Conservation (phyloP, 2,888 invertebrate species). For the Oligia fasciuncula region DNA sequence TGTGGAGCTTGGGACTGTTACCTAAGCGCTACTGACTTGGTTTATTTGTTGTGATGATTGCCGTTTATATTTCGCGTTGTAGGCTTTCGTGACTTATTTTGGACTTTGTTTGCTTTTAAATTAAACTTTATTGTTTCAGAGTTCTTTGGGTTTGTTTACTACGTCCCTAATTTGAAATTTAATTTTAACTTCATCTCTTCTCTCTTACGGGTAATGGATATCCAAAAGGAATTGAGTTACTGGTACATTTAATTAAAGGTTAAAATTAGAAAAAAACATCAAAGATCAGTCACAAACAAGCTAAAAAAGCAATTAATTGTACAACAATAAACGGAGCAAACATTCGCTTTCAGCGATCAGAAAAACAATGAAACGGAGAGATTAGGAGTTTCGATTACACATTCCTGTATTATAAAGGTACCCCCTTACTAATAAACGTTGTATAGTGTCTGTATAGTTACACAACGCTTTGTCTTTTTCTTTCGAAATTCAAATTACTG, state of each 20-base stretch:
- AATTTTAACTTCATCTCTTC: background rate
- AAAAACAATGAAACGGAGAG: conserved; percentile 11
- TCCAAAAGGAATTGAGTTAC: too few relatives aligned
- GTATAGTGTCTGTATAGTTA: too few relatives aligned
- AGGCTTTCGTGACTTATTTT: background rate
- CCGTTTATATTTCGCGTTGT: background rate
- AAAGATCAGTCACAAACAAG: conserved; percentile 4
- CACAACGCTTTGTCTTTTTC: too few relatives aligned
- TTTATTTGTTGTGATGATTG: conserved; percentile 33
- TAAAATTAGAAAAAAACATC: background rate
- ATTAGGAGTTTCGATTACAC: conserved; percentile 9
- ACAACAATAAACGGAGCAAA: conserved; percentile 15
- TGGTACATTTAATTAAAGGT: background rate
- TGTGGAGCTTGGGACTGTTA: conserved; percentile 53
- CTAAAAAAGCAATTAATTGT: conserved; percentile 35
- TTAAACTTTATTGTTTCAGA: background rate
- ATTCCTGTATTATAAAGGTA: background rate
- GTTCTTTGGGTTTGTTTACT: background rate
- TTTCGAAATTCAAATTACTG: too few relatives aligned
- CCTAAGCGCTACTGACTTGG: conserved; percentile 21
- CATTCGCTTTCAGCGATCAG: conserved; percentile 1
- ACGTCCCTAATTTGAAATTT: background rate
- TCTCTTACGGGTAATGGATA: background rate
- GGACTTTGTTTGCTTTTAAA: conserved; percentile 1
- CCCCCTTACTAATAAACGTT: too few relatives aligned